A percentile compares a stretch with the other conserved stretches of the same genome.
Evolutionary conservation across 2,888 invertebrate genomes (phyloP).

Genomic region (Tipula confusa): DNA sequence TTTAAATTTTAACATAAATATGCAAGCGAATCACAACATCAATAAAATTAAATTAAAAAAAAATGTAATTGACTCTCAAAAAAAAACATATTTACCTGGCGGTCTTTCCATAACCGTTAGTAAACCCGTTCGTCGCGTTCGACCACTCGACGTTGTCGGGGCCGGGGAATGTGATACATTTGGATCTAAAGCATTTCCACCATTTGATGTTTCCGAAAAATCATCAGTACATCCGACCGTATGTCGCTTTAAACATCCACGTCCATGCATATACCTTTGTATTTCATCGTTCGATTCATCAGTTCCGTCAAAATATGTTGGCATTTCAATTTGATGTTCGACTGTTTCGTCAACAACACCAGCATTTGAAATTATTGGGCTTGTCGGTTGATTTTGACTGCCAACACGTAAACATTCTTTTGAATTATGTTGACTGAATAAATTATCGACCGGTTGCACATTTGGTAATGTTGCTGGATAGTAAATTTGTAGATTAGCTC

Average conservation of each 20-base stretch:
- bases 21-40: not conserved
- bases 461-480: constrained; percentile 53
- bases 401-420: constrained; percentile 32
- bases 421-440: constrained; percentile 32
- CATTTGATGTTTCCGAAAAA: constrained; percentile 46
- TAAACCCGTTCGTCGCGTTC: constrained; percentile 76
- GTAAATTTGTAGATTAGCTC: constrained; percentile 80
- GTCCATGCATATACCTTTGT: constrained; percentile 63
- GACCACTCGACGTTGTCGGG: constrained; percentile 47
- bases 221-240: constrained; percentile 76
- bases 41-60: too few species aligned
- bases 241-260: constrained; percentile 72
- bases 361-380: constrained; percentile 28
- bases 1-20: not conserved
- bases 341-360: constrained; percentile 21
- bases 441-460: constrained; percentile 42
- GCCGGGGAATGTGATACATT: constrained; percentile 46
- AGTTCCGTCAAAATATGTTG: constrained; percentile 35
- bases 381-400: constrained; percentile 9
- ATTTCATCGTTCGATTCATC: constrained; percentile 50
- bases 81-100: constrained; percentile 60
- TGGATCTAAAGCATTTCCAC: constrained; percentile 47
- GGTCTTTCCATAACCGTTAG: constrained; percentile 81
- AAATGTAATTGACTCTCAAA: constrained; percentile 29
- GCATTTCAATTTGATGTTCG: constrained; percentile 29